Conservation (phyloP, 2,888 invertebrate species). For the Apamea crenata region DNA sequence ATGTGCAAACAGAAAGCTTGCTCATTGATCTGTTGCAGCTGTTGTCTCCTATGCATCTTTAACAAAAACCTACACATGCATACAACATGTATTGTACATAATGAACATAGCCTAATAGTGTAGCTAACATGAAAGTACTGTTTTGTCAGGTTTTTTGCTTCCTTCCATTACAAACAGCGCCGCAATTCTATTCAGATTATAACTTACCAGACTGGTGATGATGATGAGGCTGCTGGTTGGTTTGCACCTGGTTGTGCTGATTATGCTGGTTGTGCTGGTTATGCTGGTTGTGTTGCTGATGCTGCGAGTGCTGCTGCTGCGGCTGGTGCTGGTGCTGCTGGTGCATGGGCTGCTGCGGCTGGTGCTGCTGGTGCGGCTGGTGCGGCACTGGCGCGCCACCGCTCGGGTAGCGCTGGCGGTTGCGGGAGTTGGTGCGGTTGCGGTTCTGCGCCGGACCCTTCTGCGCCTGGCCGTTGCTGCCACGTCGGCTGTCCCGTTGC, state of each 20-base stretch:
- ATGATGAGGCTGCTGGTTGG: constrained; percentile 71
- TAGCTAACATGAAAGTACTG: not conserved
- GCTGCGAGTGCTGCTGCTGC: constrained; percentile 76
- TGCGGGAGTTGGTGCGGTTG: constrained; percentile 79
- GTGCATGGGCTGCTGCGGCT: constrained; percentile 74
- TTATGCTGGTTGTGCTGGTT: constrained; percentile 77
- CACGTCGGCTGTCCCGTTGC: constrained; percentile 82
- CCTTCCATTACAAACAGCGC: not conserved
- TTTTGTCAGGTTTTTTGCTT: not conserved
- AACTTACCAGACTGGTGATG: constrained; percentile 78
- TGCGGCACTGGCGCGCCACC: constrained; percentile 74
- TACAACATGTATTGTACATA: not conserved
- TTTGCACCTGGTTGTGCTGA: constrained; percentile 74
- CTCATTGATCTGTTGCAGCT: not conserved
- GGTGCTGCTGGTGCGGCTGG: constrained; percentile 73
- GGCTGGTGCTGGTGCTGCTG: constrained; percentile 69
- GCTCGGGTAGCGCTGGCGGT: constrained; percentile 79
- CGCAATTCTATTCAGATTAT: not conserved
- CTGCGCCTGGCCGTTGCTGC: constrained; percentile 77
- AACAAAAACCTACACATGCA: not conserved
- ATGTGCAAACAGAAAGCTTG: not conserved
- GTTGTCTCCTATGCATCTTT: not conserved
- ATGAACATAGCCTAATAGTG: not conserved
- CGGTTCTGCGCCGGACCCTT: constrained; percentile 72
- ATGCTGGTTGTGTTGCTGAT: constrained; percentile 77